Evolutionary conservation across 2,888 invertebrate species (phyloP).

Genomic region (Cephus pygmeus): DNA sequence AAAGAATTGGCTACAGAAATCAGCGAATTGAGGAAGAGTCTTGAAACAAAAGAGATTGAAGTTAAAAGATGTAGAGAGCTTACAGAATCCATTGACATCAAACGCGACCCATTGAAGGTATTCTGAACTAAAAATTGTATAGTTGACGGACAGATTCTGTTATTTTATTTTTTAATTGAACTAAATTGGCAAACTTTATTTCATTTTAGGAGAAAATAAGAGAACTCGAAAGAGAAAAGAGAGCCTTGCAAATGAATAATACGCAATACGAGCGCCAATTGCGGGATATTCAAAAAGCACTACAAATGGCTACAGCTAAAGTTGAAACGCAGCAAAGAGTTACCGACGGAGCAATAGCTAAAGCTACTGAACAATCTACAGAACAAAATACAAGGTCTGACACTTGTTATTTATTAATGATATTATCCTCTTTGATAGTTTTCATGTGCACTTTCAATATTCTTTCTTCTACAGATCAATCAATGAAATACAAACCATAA

Average conservation of each 20-base stretch:
- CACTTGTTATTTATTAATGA: constrained; percentile 1
- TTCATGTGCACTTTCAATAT: no score
- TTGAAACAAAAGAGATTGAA: constrained; percentile 62
- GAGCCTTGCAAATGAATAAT: constrained; percentile 37
- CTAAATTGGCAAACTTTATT: background rate
- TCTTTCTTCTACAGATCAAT: constrained; percentile 34
- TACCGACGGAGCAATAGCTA: constrained; percentile 57
- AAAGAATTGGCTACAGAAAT: constrained; percentile 54
- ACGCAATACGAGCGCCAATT: constrained; percentile 34
- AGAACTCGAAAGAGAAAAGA: constrained; percentile 51
- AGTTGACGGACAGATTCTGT: constrained; percentile 1
- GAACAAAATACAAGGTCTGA: background rate
- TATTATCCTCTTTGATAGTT: background rate
- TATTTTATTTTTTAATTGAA: background rate
- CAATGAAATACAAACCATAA: constrained; percentile 35
- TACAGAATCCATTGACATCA: constrained; percentile 36
- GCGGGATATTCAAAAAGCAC: constrained; percentile 28
- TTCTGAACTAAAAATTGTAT: background rate
- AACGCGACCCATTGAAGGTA: constrained; percentile 47
- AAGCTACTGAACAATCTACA: constrained; percentile 56
- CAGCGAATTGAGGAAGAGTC: constrained; percentile 58
- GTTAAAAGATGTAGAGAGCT: constrained; percentile 40
- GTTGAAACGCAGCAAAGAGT: constrained; percentile 61
- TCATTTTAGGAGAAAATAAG: constrained; percentile 62
- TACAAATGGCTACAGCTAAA: constrained; percentile 49